Percentiles rank a stretch among this genome's conserved stretches.
Evolutionary conservation across 2,888 invertebrate genomes (phyloP).

Genomic region (Metellina segmentata): DNA sequence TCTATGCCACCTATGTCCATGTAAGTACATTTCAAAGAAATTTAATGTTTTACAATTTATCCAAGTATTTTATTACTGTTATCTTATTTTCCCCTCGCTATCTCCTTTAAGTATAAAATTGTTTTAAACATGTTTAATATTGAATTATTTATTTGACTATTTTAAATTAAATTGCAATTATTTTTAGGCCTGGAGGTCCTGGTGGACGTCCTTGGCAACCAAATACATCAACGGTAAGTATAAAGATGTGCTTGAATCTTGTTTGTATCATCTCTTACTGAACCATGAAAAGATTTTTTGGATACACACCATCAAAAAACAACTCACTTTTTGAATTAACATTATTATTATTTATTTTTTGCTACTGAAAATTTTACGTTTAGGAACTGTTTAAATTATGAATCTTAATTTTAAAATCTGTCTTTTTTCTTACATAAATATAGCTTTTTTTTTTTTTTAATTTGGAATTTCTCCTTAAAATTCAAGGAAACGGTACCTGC

Average conservation of each 20-base stretch:
- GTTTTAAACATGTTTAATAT: background rate
- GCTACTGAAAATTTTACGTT: background rate
- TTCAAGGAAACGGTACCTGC: too few species aligned
- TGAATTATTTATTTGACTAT: background rate
- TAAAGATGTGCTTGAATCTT: conserved; percentile 9
- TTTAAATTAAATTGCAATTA: background rate
- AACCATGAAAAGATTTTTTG: background rate
- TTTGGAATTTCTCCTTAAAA: too few species aligned
- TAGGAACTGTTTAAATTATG: background rate
- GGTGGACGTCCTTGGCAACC: conserved; percentile 91
- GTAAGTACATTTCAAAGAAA: conserved; percentile 66
- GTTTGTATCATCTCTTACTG: background rate
- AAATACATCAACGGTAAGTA: conserved; percentile 89
- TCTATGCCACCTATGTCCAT: conserved; percentile 86
- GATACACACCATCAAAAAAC: background rate
- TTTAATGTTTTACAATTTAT: conserved; percentile 7
- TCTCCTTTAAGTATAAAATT: background rate
- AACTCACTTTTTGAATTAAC: background rate
- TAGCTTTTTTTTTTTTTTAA: too few species aligned
- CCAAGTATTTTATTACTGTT: background rate
- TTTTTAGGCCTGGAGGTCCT: conserved; percentile 82
- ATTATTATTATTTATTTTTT: conserved; percentile 7
- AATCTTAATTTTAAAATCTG: background rate
- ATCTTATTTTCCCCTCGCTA: background rate
- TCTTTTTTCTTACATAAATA: background rate